Evolutionary conservation across 2,113 vertebrate genomes (phyloP).

Genomic region (Myotis davidii): DNA sequence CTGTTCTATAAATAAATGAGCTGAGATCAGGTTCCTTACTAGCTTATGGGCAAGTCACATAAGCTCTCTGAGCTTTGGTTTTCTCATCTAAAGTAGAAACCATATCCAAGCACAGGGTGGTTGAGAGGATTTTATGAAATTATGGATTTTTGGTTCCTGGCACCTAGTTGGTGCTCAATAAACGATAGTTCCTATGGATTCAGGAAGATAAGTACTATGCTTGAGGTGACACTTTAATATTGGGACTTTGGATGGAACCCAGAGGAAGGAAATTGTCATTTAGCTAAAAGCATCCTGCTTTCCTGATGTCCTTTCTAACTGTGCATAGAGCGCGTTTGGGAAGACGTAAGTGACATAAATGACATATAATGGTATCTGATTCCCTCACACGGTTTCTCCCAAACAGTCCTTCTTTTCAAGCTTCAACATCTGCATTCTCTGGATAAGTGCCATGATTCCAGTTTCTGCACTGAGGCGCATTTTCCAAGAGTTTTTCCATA

Average conservation of each 20-base stretch:
- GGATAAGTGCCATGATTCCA: neutral
- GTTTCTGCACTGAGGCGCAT: neutral
- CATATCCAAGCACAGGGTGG: neutral
- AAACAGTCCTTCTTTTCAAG: neutral
- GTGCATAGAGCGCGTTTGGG: neutral
- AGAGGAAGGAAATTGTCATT: neutral
- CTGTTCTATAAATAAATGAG: neutral
- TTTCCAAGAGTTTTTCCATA: neutral
- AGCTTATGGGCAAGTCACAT: neutral
- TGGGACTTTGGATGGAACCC: neutral
- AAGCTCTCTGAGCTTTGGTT: neutral
- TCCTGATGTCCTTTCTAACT: neutral
- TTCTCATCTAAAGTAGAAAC: neutral
- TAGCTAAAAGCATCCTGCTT: neutral
- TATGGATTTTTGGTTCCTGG: neutral
- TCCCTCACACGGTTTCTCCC: slow-evolving; percentile 6
- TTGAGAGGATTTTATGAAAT: neutral
- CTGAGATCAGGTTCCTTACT: neutral
- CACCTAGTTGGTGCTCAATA: neutral
- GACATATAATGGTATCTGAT: neutral
- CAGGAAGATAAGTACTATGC: neutral
- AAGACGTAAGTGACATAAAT: neutral
- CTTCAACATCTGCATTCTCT: slow-evolving; percentile 37
- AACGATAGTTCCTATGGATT: neutral
- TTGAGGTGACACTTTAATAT: neutral